Base-by-base conservation (phyloP, 2,888 invertebrate genomes). In the Chouioia cunea region DNA sequence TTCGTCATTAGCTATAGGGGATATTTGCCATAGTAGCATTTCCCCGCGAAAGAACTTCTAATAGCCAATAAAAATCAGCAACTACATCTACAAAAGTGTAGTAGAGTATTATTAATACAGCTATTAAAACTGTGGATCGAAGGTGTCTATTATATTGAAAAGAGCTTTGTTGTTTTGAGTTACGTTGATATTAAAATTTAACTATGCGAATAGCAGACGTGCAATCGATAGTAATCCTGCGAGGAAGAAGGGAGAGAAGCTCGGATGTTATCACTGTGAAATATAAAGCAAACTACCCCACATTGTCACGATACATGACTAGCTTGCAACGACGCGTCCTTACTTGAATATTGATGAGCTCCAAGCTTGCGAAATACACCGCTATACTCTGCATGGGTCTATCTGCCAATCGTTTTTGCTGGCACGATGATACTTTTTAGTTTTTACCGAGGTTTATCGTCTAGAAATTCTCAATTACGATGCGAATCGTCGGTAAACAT, bases 241-340 rank as follows among this genome's bases (percentile, higher is more conserved):
- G 18, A 47, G 36, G 44, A 36, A 23, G 12, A 46, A 46, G n/a
- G 64, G 52, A 18, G 22, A 44, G 46, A 43, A 14, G 4, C 22
- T 20, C 44, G 12, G 76, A 77, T 79, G 78, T 75, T 73, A 65
- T 54, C 74, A 78, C 78, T 77, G 78, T 68, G 80, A 81, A 80
- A 79, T 80, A 80, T 79, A 80, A 81, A 81, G 78, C 79, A 79
- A 81, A 80, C 79, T 77, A 76, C 74, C 77, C 66, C 75, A 74
- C 77, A 76, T 78, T 77, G 77, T 78, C 76, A 77, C 76, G 76
- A 76, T 77, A 76, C 76, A 74, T 65, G 75, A 72, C 68, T 60
- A 69, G 70, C 50, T 23, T 59, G 50, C 63, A 46, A 57, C 58
- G 68, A 59, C 23, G 60, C 77, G 71, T 78, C 78, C 70, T 71